These are phyloP conservation scores for Parthenolecanium corni DNA, from an alignment of 2,888 invertebrate genomes.

Conservation along the genomic window DNA sequence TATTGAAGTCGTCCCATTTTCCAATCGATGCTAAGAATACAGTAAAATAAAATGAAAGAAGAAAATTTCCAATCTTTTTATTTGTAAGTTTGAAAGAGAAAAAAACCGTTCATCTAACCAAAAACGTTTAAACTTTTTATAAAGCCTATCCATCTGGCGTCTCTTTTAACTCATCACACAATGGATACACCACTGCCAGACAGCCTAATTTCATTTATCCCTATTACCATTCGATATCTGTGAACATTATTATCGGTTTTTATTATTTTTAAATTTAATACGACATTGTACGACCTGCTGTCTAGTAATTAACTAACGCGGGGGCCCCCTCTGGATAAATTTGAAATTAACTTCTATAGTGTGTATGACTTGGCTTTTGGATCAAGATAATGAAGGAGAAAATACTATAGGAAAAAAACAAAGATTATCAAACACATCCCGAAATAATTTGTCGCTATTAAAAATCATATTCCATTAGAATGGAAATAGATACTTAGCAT, in stretches of 20 bases:
- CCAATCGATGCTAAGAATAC: too few species aligned
- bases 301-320: slow-evolving; percentile 8
- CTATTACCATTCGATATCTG: slow-evolving; percentile 9
- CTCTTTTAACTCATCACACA: background rate
- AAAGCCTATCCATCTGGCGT: background rate
- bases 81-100: background rate
- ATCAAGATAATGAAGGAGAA: slow-evolving; percentile 8
- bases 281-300: slow-evolving; percentile 7
- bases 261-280: slow-evolving; percentile 10
- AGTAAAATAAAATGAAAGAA: background rate
- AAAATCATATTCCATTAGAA: background rate
- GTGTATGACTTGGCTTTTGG: background rate
- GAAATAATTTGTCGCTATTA: background rate
- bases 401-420: background rate
- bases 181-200: slow-evolving; percentile 6
- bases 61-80: background rate
- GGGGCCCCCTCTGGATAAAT: background rate
- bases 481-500: background rate
- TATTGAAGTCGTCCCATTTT: too few species aligned
- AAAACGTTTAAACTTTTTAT: background rate
- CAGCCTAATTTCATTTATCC: slow-evolving; percentile 9
- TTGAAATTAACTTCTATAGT: background rate
- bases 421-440: slow-evolving; percentile 4
- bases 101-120: slow-evolving; percentile 1
- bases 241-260: slow-evolving; percentile 6